Percentiles rank a stretch among this genome's conserved stretches.
phyloP scores from a whole-genome alignment of 2,113 vertebrate genomes.

The Trichomycterus rosablanca region DNA sequence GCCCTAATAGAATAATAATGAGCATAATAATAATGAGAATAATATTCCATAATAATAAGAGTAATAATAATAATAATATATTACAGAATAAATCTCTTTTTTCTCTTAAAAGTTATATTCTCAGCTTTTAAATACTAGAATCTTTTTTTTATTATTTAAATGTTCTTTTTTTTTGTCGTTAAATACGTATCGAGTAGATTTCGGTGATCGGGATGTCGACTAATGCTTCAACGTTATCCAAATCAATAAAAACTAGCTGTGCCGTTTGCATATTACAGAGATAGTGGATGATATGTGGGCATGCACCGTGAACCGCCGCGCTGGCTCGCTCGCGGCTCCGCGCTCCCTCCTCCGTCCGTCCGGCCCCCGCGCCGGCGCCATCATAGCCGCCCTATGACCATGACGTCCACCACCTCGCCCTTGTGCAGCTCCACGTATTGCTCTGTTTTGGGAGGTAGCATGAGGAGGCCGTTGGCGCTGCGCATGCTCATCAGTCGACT shows the following conservation, averaged over 20 bases:
- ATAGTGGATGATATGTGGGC: slow-evolving; percentile 99
- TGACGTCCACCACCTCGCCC: slow-evolving; percentile 98
- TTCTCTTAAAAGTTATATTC: slow-evolving; percentile 84
- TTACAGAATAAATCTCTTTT: slow-evolving; percentile 98
- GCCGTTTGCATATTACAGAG: slow-evolving; percentile 99
- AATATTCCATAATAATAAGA: slow-evolving; percentile 54
- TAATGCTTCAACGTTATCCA: slow-evolving; percentile 98
- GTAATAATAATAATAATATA: slow-evolving; percentile 84
- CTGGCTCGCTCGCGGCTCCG: slow-evolving; percentile 48
- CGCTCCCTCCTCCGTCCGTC: slow-evolving; percentile 44
- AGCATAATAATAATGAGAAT: slow-evolving; percentile 71
- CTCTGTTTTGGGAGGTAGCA: slow-evolving; percentile 99
- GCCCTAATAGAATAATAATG: slow-evolving; percentile 93
- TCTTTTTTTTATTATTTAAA: slow-evolving; percentile 82
- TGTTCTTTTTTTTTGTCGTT: slow-evolving; percentile 74
- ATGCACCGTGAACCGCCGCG: slow-evolving; percentile 94
- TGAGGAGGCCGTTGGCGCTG: slow-evolving; percentile 97
- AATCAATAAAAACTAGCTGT: slow-evolving; percentile 99
- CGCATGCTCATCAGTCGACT: slow-evolving; percentile 99
- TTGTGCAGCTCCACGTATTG: slow-evolving; percentile 99
- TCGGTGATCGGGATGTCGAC: slow-evolving; percentile 95
- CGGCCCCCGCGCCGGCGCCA: slow-evolving; percentile 86
- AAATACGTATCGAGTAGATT: slow-evolving; percentile 67
- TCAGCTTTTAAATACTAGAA: slow-evolving; percentile 95
- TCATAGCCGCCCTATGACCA: slow-evolving; percentile 99